Conservation (phyloP, 2,113 vertebrate genomes). For the Grus americana region DNA sequence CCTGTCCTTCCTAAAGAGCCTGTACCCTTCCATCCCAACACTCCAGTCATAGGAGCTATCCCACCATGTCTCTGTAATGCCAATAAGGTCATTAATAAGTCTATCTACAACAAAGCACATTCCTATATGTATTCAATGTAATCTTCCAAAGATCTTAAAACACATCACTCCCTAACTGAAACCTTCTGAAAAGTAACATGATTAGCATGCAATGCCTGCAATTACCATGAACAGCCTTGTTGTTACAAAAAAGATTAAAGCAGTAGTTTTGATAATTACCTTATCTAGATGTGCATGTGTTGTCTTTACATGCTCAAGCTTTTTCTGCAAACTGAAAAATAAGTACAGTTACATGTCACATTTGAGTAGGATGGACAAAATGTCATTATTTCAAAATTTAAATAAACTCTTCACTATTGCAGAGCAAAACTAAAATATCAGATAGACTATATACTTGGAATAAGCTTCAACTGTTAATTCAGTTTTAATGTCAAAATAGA, state of each 20-base stretch:
- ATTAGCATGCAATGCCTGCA: neutral
- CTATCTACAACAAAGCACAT: neutral
- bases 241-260: neutral
- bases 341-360: neutral
- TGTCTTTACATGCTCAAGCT: conserved; percentile 79
- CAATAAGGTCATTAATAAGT: neutral
- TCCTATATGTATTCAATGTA: neutral
- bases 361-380: neutral
- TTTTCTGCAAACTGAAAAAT: conserved; percentile 85
- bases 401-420: neutral
- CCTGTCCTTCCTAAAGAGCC: too few relatives aligned
- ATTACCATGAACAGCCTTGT: neutral
- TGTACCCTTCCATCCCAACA: too few relatives aligned
- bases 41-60: too few relatives aligned
- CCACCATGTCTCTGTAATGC: too few relatives aligned
- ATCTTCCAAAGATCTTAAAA: neutral
- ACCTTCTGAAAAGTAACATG: neutral
- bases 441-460: neutral
- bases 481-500: neutral
- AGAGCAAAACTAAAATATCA: neutral
- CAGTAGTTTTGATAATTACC: conserved; percentile 74
- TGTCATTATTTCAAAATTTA: neutral
- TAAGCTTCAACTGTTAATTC: neutral
- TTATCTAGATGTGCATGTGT: conserved; percentile 89
- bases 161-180: neutral